phyloP scores from a whole-genome alignment of 35 echinoderm and acorn worm genomes.

The Chiridota heheva region DNA sequence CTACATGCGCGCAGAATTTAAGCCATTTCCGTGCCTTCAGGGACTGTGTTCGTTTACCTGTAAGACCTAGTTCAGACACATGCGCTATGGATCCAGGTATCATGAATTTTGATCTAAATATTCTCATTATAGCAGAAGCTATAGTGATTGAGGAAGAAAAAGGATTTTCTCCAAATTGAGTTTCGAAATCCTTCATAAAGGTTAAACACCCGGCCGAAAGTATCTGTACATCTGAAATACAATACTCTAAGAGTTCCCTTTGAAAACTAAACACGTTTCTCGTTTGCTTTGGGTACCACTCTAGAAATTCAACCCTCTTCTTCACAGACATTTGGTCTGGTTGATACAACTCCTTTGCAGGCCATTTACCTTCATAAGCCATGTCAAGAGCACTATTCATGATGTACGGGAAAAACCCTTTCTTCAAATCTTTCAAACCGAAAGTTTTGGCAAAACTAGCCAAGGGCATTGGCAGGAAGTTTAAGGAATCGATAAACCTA shows the following conservation, averaged over 20 bases:
- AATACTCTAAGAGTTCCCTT: conserved; percentile 3
- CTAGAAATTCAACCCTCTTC: conserved; percentile 1
- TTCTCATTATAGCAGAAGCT: too few relatives aligned
- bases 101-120: too few relatives aligned
- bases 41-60: too few relatives aligned
- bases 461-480: conserved; percentile 38
- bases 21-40: too few relatives aligned
- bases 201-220: too few relatives aligned
- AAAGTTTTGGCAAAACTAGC: conserved; percentile 36
- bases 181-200: too few relatives aligned
- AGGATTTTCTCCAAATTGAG: too few relatives aligned
- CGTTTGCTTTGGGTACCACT: neutral
- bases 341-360: neutral
- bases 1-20: too few relatives aligned
- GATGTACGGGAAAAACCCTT: conserved; percentile 23
- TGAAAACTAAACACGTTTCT: conserved; percentile 24
- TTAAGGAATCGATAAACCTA: conserved; percentile 47
- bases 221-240: conserved; percentile 23
- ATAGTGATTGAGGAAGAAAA: too few relatives aligned
- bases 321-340: conserved; percentile 19
- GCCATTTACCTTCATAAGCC: conserved; percentile 11
- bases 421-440: conserved; percentile 34
- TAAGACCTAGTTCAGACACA: too few relatives aligned
- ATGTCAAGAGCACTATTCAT: conserved; percentile 31
- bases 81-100: too few relatives aligned